Evolutionary conservation across 2,113 vertebrate genomes (phyloP), one percentile per base, ranked within the genome.

Genomic region (Grus americana): DNA sequence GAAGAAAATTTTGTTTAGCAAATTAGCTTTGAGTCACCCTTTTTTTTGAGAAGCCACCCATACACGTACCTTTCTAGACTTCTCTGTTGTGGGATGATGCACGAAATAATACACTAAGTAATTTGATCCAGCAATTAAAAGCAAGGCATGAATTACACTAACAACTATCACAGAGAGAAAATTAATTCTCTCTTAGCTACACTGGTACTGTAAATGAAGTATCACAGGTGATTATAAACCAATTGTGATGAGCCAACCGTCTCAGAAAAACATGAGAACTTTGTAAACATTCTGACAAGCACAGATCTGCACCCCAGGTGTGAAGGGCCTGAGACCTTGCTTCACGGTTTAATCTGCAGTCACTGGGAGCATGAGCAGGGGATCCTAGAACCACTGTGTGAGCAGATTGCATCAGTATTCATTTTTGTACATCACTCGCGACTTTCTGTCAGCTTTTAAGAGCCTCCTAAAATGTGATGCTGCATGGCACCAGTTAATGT

Each of bases 91-190:
- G 92, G 44, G 46, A 88, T 95, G 85, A 96, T 36, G 50, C 90
- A 95, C 49, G 30, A 97, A 98, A 97, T 96, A 95, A 97, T 93
- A 96, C 74, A 94, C 81, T 90, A 95, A 96, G 76, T 95, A 98
- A 97, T 98, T 97, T 97, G 94, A 97, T 96, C 74, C 90, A 96
- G 92, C 86, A 96, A 96, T 97, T 97, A 97, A 97, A 97, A 98
- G 70, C 90, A 97, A 97, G 76, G 73, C 88, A 94, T 96, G 94
- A 96, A 98, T 97, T 97, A 96, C 87, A 93, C 78, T 95, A 97
- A 97, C 88, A 97, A 83, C 80, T 93, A 96, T 95, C 68, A 96
- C 79, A 72, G 74, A 95, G 79, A 95, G 95, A 97, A 96, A 97
- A 98, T 97, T 86, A 96, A 95, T 98, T 97, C 82, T 97, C 61